Percentiles rank a stretch among this genome's conserved stretches.
Conservation (phyloP, 37 sponge, comb jelly and placozoan genomes). For the Halichondria panicea region DNA sequence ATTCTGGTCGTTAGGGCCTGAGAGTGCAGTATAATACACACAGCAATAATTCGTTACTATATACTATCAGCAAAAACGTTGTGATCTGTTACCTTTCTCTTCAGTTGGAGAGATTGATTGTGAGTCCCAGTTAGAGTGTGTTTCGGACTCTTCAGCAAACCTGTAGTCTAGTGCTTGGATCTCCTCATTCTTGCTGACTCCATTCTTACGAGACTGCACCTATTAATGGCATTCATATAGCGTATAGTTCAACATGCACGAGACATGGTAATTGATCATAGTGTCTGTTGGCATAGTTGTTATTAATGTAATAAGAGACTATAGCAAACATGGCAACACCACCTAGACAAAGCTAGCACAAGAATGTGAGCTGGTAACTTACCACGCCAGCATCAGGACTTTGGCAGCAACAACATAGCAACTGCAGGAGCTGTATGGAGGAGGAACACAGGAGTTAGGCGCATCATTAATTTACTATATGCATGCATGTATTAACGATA, state of each 20-base stretch:
- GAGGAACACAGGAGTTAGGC: background rate
- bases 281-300: no score
- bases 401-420: slow-evolving; percentile 19
- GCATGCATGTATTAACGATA: no score
- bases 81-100: no score
- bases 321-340: no score
- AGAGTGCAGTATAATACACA: background rate
- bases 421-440: background rate
- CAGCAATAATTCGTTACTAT: background rate
- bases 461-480: background rate
- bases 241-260: no score
- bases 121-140: background rate
- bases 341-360: background rate
- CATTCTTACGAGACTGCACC: slow-evolving; percentile 13
- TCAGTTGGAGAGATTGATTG: no score
- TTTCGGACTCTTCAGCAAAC: slow-evolving; percentile 18
- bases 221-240: no score
- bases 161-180: slow-evolving; percentile 18
- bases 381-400: background rate
- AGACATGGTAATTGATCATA: no score
- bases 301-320: no score
- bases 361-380: background rate
- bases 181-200: slow-evolving; percentile 23
- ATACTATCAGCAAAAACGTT: no score
- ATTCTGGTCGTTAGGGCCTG: no score